Evolutionary conservation across 1,140 invertebrate genomes (phyloP).

Genomic region (Leptestheria dahalacensis): DNA sequence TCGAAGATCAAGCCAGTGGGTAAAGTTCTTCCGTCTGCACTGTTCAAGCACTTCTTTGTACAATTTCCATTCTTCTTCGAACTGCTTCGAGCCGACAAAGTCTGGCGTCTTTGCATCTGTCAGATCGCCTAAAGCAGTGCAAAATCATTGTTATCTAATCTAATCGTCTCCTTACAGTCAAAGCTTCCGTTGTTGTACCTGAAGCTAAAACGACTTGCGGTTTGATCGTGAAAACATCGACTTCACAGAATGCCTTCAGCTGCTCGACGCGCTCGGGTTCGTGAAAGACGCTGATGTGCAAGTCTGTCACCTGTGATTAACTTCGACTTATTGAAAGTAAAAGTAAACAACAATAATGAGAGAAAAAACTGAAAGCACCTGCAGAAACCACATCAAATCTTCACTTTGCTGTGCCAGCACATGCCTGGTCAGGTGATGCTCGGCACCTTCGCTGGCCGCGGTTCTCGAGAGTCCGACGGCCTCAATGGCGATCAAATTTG

Average conservation of each 20-base stretch:
- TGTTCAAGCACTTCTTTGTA: slow-evolving; percentile 57
- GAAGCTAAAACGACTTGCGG: slow-evolving; percentile 67
- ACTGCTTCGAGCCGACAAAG: slow-evolving; percentile 64
- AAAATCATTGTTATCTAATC: not conserved
- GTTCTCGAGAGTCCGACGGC: not conserved
- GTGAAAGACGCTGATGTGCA: slow-evolving; percentile 74
- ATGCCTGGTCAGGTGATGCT: not conserved
- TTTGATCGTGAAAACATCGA: slow-evolving; percentile 53
- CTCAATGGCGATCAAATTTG: not conserved
- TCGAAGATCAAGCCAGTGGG: slow-evolving; percentile 75
- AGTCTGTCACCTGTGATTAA: slow-evolving; percentile 76
- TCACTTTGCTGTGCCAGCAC: not conserved
- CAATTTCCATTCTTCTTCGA: slow-evolving; percentile 64
- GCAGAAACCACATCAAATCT: not conserved
- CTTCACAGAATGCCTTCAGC: slow-evolving; percentile 62
- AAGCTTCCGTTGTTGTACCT: slow-evolving; percentile 34
- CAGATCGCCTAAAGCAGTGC: slow-evolving; percentile 48
- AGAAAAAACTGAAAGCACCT: slow-evolving; percentile 17
- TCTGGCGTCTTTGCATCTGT: slow-evolving; percentile 73
- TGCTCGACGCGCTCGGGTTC: slow-evolving; percentile 56
- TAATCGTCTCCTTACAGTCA: not conserved
- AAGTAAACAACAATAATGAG: slow-evolving; percentile 10
- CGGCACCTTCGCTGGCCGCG: too few species aligned
- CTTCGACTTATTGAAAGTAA: too few species aligned
- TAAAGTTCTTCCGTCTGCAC: slow-evolving; percentile 37